Base-by-base conservation (phyloP, 2,888 invertebrate species). In the Drosophila pegasa region DNA sequence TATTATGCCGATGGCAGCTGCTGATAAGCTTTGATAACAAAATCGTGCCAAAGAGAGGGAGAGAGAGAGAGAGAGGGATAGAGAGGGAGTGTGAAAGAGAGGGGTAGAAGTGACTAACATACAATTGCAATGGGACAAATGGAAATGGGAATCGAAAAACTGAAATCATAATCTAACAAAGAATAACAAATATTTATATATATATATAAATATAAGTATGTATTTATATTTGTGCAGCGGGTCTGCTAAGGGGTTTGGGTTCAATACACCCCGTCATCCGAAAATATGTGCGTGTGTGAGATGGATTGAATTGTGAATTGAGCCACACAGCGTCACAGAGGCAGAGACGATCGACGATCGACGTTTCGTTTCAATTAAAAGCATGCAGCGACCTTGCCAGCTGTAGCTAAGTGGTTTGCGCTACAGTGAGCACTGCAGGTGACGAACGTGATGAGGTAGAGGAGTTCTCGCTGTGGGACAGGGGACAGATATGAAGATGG, bases 271-370 rank as follows among this genome's bases (percentile, higher is more conserved):
- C 41, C 80, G 33, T 48, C 29, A 70, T 62, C 41, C 71, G 33
- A 70, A 74, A 56, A 25, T 48, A 27, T 12, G 18, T 41, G 54
- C 60, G 59, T 57, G 64, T 57, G 58, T 51, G 43, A 65, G 71
- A 81, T 84, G 80, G 87, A 87, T 87, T 80, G 71, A 87, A 75
- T 75, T 84, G 74, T 78, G 63, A 65, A 35, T 62, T 40, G 47
- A 35, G 60, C 25, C 25, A 41, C 54, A 50, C 33, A 51, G 33
- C 33, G 33, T 29, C 29, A 27, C 33, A 33, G 10, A 14, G 22
- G 18, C 22, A 5, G 1, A 22, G 43, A 16, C 27, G 45, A 27
- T 1, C 43, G 61, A 37, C 58, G 62, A 63, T 48, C 59, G 47
- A 20, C 14, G 35, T 27, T 27, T 45, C 40, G 64, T 63, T 75